Evolutionary conservation across 2,888 invertebrate species (phyloP).

Genomic region (Polylopha cassiicola): DNA sequence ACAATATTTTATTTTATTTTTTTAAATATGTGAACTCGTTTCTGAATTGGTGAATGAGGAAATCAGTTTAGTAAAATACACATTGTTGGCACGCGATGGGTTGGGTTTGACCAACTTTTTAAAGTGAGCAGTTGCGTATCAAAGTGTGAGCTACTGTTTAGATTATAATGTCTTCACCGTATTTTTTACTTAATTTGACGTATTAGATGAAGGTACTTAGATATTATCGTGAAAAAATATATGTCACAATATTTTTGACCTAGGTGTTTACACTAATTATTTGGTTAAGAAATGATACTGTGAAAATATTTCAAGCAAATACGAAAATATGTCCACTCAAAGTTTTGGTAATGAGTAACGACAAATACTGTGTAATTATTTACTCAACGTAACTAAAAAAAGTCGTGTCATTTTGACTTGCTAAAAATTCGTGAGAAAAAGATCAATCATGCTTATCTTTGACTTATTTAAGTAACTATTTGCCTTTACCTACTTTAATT

Average conservation of each 20-base stretch:
- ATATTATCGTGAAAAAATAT: no score
- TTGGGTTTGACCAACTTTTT: no score
- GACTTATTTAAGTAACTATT: not conserved
- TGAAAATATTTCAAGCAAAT: no score
- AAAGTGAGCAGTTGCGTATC: no score
- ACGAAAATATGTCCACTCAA: no score
- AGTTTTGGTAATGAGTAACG: conserved; percentile 12
- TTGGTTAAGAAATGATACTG: no score
- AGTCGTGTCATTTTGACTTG: conserved; percentile 12
- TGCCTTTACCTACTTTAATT: not conserved
- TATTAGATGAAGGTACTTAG: no score
- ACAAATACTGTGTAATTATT: conserved; percentile 16
- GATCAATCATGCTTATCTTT: conserved; percentile 6
- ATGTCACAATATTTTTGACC: no score
- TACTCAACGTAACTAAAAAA: conserved; percentile 14
- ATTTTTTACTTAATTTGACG: no score
- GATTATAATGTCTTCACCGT: no score
- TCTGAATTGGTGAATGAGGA: conserved; percentile 37
- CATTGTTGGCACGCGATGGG: conserved; percentile 53
- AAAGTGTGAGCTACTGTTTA: no score
- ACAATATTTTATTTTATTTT: conserved; percentile 70
- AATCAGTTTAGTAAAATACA: conserved; percentile 58
- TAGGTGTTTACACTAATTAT: no score
- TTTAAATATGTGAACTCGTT: conserved; percentile 43
- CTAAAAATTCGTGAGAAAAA: conserved; percentile 19